Evolutionary conservation across 2,113 vertebrate species (phyloP).

Genomic region (Leucopsar rothschildi): DNA sequence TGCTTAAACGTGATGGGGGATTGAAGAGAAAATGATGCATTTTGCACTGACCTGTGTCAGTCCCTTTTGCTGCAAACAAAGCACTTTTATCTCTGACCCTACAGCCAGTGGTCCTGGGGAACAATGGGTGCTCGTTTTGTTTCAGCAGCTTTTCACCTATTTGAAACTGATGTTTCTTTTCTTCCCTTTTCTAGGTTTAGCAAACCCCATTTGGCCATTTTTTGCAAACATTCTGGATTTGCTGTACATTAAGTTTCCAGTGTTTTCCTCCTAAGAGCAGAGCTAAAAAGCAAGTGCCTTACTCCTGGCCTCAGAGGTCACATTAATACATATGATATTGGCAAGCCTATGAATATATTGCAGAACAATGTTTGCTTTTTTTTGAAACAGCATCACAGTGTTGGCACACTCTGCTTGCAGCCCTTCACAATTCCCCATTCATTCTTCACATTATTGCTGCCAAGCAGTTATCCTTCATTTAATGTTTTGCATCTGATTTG

Average conservation of each 20-base stretch:
- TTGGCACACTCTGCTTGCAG: background rate
- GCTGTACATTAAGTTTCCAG: background rate
- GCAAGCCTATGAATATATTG: background rate
- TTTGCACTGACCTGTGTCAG: background rate
- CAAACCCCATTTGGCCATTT: background rate
- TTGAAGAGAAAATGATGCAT: background rate
- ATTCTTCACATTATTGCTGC: background rate
- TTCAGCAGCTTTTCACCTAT: background rate
- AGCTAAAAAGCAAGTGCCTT: background rate
- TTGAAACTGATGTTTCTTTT: background rate
- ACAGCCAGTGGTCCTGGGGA: background rate
- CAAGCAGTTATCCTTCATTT: background rate
- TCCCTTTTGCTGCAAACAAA: background rate
- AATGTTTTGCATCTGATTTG: background rate
- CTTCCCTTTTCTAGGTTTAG: background rate
- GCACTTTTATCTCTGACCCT: background rate
- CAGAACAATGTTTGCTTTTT: conserved; percentile 12
- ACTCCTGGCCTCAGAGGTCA: background rate
- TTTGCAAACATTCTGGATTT: background rate
- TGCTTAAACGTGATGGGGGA: background rate
- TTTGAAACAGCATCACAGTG: background rate
- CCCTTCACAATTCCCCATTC: conserved; percentile 5
- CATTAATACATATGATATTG: background rate
- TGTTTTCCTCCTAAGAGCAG: background rate
- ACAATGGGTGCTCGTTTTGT: background rate